Evolutionary conservation across 2,888 invertebrate genomes (phyloP).

Genomic region (Bellardia bayeri): DNA sequence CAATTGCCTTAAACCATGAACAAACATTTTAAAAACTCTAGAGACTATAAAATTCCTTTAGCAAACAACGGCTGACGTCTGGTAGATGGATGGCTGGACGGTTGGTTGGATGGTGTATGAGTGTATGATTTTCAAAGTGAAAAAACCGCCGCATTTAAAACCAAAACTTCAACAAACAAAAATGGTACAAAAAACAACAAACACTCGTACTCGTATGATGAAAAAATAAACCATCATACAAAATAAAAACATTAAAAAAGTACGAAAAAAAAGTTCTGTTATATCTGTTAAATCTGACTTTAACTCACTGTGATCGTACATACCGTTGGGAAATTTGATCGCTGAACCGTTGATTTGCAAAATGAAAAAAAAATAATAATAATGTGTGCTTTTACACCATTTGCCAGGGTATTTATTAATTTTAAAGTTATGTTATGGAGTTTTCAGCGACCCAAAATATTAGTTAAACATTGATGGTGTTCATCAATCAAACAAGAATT

Average conservation of each 20-base stretch:
- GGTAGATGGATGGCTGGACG: constrained; percentile 70
- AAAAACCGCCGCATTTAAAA: constrained; percentile 68
- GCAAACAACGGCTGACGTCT: constrained; percentile 72
- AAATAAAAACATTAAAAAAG: constrained; percentile 53
- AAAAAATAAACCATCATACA: not conserved
- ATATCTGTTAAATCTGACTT: constrained; percentile 70
- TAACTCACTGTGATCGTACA: constrained; percentile 56
- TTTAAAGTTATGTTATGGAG: not conserved
- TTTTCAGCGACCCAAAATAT: no score
- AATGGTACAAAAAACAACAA: constrained; percentile 31
- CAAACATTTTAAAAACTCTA: constrained; percentile 71
- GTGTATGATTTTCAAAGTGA: constrained; percentile 70
- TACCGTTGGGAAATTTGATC: constrained; percentile 72
- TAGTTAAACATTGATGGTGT: no score
- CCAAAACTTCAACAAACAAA: constrained; percentile 31
- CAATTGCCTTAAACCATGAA: constrained; percentile 72
- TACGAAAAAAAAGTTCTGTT: constrained; percentile 69
- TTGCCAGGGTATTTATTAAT: constrained; percentile 7
- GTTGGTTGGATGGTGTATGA: constrained; percentile 50
- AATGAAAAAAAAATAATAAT: constrained; percentile 19
- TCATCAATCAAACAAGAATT: no score
- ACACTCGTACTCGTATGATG: constrained; percentile 33
- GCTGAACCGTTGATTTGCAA: constrained; percentile 65
- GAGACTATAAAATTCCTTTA: constrained; percentile 73
- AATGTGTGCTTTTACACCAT: constrained; percentile 47